Conservation (phyloP, 2,113 vertebrate species). For the Eupsittula cactorum region DNA sequence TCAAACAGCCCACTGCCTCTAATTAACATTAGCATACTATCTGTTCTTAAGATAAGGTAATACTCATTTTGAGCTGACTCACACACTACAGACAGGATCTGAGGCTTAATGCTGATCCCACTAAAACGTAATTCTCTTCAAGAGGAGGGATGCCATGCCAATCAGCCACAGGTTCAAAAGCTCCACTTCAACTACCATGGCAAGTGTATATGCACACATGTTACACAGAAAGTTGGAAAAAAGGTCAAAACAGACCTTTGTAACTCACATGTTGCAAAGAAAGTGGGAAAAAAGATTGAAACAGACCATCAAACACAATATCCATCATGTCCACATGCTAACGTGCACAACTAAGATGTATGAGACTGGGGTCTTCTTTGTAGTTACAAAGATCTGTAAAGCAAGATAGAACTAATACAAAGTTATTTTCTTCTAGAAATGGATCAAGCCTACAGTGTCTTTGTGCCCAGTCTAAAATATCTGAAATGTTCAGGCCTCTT, state of each 20-base stretch:
- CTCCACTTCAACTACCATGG: neutral
- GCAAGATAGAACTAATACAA: neutral
- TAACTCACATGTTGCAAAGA: neutral
- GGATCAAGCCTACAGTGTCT: neutral
- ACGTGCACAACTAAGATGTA: neutral
- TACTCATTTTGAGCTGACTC: neutral
- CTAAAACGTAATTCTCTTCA: neutral
- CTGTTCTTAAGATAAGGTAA: neutral
- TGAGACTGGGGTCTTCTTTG: neutral
- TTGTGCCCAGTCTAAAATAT: neutral
- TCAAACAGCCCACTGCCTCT: slow-evolving; percentile 1
- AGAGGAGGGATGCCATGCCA: neutral
- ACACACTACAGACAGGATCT: neutral
- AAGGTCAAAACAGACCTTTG: neutral
- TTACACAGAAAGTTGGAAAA: neutral
- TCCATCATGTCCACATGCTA: neutral
- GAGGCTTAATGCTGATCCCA: neutral
- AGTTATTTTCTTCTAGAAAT: neutral
- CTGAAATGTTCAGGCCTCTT: neutral
- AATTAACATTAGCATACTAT: neutral
- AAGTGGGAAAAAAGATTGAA: neutral
- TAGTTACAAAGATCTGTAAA: neutral
- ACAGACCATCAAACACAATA: neutral
- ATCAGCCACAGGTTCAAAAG: neutral
- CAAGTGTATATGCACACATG: neutral